Conservation (phyloP, 1,140 invertebrate genomes). For the Camponotus floridanus region DNA sequence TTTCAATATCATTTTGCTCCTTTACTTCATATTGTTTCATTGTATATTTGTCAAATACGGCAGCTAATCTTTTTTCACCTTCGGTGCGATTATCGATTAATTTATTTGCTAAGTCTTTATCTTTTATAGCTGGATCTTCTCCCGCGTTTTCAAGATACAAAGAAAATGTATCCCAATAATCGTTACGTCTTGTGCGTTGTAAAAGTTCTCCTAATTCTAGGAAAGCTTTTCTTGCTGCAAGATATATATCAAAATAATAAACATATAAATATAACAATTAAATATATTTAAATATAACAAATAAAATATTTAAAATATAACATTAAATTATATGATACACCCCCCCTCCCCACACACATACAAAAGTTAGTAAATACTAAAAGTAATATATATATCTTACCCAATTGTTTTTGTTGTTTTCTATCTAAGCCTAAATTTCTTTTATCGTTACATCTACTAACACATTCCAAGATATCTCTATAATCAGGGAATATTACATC, state of each 20-base stretch:
- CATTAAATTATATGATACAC: no score
- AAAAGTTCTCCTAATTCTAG: slow-evolving; percentile 86
- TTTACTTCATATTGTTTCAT: slow-evolving; percentile 76
- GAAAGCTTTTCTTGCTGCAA: slow-evolving; percentile 87
- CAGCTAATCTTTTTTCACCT: slow-evolving; percentile 82
- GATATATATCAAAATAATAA: slow-evolving; percentile 40
- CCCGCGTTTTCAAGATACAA: slow-evolving; percentile 81
- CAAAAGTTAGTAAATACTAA: not conserved
- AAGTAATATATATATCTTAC: slow-evolving; percentile 78
- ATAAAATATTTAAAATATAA: no score
- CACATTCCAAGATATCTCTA: slow-evolving; percentile 86
- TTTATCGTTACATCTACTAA: slow-evolving; percentile 82
- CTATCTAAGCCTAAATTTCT: slow-evolving; percentile 82
- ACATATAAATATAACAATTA: slow-evolving; percentile 44
- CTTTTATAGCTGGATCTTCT: slow-evolving; percentile 86
- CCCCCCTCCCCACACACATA: no score
- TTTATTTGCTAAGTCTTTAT: slow-evolving; percentile 83
- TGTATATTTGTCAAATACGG: slow-evolving; percentile 84
- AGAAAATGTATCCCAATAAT: slow-evolving; percentile 86
- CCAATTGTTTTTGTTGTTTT: slow-evolving; percentile 82
- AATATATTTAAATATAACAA: not conserved
- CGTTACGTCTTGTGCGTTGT: slow-evolving; percentile 85
- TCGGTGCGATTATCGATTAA: slow-evolving; percentile 77
- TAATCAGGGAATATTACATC: slow-evolving; percentile 87
- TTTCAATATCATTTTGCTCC: slow-evolving; percentile 72